Conservation (phyloP, 2,113 vertebrate genomes). For the Dascyllus trimaculatus region DNA sequence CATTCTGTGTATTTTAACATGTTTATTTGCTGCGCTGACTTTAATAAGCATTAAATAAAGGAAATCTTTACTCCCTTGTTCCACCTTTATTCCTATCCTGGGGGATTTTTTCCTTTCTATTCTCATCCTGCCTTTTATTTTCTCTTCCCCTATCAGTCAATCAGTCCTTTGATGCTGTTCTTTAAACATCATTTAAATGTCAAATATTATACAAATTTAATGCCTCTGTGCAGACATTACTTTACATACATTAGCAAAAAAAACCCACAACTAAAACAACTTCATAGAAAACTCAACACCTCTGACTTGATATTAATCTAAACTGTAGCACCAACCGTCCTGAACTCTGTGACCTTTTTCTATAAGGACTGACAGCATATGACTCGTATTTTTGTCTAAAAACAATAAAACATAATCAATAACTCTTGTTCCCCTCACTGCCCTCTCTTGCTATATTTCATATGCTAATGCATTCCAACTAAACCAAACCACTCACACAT, state of each 20-base stretch:
- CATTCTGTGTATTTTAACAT: too few species aligned
- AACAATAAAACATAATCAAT: slow-evolving; percentile 7
- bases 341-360: background rate
- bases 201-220: background rate
- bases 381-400: slow-evolving; percentile 1
- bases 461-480: slow-evolving; percentile 24
- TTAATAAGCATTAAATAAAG: too few species aligned
- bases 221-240: background rate
- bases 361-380: background rate
- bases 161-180: background rate
- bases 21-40: too few species aligned
- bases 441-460: slow-evolving; percentile 1
- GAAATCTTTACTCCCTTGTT: too few species aligned
- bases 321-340: too few species aligned
- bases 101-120: too few species aligned
- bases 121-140: too few species aligned
- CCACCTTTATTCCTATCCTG: too few species aligned
- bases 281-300: background rate
- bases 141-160: background rate
- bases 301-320: background rate
- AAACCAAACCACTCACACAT: slow-evolving; percentile 22
- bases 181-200: background rate
- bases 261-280: background rate
- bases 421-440: background rate
- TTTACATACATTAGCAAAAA: background rate